Evolutionary conservation across 2,888 invertebrate genomes (phyloP), one percentile per base, ranked within the genome.

Genomic region (Lithodes maja): DNA sequence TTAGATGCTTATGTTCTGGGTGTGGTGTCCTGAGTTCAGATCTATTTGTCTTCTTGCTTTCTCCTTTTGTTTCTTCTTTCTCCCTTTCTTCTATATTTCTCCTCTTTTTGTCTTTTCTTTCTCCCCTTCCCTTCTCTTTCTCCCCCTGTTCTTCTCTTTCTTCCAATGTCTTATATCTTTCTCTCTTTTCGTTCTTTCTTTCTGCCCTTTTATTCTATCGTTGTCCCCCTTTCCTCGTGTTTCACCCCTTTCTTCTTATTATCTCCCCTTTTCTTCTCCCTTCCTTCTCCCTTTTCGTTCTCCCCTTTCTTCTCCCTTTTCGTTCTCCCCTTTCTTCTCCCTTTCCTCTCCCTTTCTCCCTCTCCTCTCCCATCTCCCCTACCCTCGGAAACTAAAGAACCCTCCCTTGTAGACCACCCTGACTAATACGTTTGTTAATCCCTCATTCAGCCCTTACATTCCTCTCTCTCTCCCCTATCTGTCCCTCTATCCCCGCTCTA

Each of bases 141-240:
- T 54, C 79, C 53, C 54, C 79, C 50, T 55, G 54, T 79, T 54
- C 79, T 54, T 17, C 79, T 55, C 55, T 52, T 79, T 55, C 50
- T 54, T 79, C 54, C 17, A n/a, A n/a, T n/a, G n/a, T n/a, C n/a
- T n/a, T n/a, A n/a, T n/a, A n/a, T n/a, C 55, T 79, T 54, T 7
- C 53, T 54, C 79, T 54, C 79, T 17, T 54, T 54, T 79, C 53
- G 53, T 54, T 9, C 55, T 71, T 54, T 55, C n/a, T n/a, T n/a
- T n/a, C 17, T n/a, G 53, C 54, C 79, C 55, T 79, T 55, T 55
- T 55, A 3, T 5, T 55, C 55, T 55, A 5, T 9, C 9, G 9
- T 9, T 55, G 5, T 9, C 9, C 79, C 54, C 17, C 53, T n/a
- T 54, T 54, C 55, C 54, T 54, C 74, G 1, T 33, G n/a, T 33